These are phyloP conservation scores for Agrypnus murinus DNA, from an alignment of 2,888 invertebrate genomes.

Conservation along the genomic window DNA sequence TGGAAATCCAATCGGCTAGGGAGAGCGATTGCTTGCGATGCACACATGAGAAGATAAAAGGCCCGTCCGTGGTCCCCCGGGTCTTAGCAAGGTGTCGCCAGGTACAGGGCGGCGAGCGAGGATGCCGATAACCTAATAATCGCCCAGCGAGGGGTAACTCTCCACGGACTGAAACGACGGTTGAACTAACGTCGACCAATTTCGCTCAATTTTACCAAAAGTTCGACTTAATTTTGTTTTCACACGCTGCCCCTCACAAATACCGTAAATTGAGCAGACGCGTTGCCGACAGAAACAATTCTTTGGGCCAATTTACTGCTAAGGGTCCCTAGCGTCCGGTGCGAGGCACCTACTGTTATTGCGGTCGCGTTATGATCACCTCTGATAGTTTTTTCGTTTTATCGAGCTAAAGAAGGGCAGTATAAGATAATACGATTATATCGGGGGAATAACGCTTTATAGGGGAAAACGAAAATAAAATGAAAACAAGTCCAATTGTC, in stretches of 20 bases:
- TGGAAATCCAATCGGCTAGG: slow-evolving; percentile 60
- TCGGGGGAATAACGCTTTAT: slow-evolving; percentile 65
- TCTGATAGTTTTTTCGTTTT: slow-evolving; percentile 60
- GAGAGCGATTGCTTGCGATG: slow-evolving; percentile 60
- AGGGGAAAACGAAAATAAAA: slow-evolving; percentile 69
- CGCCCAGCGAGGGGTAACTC: slow-evolving; percentile 69
- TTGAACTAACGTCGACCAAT: slow-evolving; percentile 72
- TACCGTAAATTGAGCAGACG: slow-evolving; percentile 68
- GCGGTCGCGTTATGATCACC: slow-evolving; percentile 57
- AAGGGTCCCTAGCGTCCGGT: slow-evolving; percentile 57
- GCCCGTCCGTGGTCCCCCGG: slow-evolving; percentile 57
- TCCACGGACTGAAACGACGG: slow-evolving; percentile 66
- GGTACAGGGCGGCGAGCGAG: slow-evolving; percentile 56
- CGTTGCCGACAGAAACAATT: slow-evolving; percentile 66
- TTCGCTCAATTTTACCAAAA: slow-evolving; percentile 77
- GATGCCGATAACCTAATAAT: slow-evolving; percentile 70
- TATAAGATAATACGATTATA: slow-evolving; percentile 69
- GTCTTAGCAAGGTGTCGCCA: slow-evolving; percentile 61
- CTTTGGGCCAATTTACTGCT: slow-evolving; percentile 66
- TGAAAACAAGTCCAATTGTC: slow-evolving; percentile 69
- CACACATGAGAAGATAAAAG: slow-evolving; percentile 65
- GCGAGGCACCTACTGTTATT: slow-evolving; percentile 49
- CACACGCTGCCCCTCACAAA: slow-evolving; percentile 70
- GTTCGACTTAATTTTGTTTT: slow-evolving; percentile 75
- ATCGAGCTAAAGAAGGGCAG: slow-evolving; percentile 64